Evolutionary conservation across 1,140 invertebrate genomes (phyloP), one percentile per base, ranked within the genome.

Genomic region (Planococcus citri): DNA sequence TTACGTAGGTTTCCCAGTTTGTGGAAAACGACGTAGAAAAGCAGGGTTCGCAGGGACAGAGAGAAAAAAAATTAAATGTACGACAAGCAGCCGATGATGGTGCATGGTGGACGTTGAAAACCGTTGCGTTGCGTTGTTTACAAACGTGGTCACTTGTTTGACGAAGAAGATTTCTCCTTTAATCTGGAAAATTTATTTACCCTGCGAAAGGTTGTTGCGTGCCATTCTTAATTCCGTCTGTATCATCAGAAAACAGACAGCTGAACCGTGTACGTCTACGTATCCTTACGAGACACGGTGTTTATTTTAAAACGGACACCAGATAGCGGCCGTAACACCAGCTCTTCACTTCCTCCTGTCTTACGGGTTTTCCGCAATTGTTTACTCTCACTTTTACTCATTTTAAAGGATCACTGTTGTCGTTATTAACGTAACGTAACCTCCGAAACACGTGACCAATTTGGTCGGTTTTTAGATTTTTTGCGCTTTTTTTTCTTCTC

Each of bases 121-220:
- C n/a, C n/a, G n/a, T n/a, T n/a, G n/a, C n/a, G n/a, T n/a, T 33
- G 41, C 41, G 2, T 10, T 64, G 60, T 64, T 64, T 64, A 25
- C 60, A 20, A 25, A 64, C 60, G 60, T 64, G 60, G 60, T 64
- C 60, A 27, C 2, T 64, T 12, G 60, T 64, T 27, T 24, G 60
- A 25, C 60, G 60, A 24, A 25, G 60, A 64, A 24, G 60, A 64
- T 64, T 64, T 64, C 25, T 64, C 60, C 60, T 64, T 64, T 64
- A 64, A 64, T 64, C 60, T 64, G 60, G 25, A 64, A 64, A 64
- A 64, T 64, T 64, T 64, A 64, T 64, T 64, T 64, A 64, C 60
- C 25, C 25, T 64, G 60, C 10, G 60, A 64, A 64, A 64, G 17
- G 22, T 4, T 24, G 17, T 64, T 64, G 60, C 60, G 60, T 64